phyloP scores from a whole-genome alignment of 2,113 vertebrate species.

The human (Homo sapiens) region GRCh38 chr19:46413001-46413500 shows the following conservation, averaged over 20 bases:
- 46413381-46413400: not conserved
- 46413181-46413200: not conserved
- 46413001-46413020: slow-evolving; percentile 78
- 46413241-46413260: not conserved
- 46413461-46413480: slow-evolving; percentile 55
- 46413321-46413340: not conserved
- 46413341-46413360: not conserved
- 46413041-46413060: not conserved
- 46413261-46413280: not conserved
- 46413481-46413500: slow-evolving; percentile 46
- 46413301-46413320: not conserved
- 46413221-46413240: not conserved
- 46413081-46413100: accelerated
- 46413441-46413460: slow-evolving; percentile 28
- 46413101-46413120: not conserved
- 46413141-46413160: not conserved
- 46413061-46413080: not conserved
- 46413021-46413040: not conserved
- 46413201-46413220: not conserved
- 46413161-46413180: not conserved
- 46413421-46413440: slow-evolving; percentile 58
- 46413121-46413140: not conserved
- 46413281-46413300: not conserved
- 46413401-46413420: slow-evolving; percentile 51
- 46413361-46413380: not conserved